A percentile compares a stretch with the other conserved stretches of the same genome.
Conservation (phyloP, 2,113 vertebrate species). For the Aspidoscelis tigris region DNA sequence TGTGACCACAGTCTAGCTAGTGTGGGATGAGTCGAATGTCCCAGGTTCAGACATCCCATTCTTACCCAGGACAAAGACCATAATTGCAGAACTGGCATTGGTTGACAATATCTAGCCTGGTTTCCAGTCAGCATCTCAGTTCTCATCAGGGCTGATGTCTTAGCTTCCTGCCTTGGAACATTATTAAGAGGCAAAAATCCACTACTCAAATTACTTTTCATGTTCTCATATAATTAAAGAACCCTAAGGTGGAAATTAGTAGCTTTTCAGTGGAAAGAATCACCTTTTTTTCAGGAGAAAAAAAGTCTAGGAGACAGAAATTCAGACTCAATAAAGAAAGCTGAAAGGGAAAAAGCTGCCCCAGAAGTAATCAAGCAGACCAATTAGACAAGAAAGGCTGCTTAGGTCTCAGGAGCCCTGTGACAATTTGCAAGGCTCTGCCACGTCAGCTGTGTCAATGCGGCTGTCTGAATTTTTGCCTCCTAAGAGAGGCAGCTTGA, state of each 20-base stretch:
- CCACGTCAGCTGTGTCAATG: slow-evolving; percentile 33
- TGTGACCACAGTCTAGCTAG: too few species aligned
- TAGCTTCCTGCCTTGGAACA: neutral
- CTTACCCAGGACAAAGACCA: too few species aligned
- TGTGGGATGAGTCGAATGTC: too few species aligned
- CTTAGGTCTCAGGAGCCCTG: slow-evolving; percentile 29
- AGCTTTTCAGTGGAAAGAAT: neutral
- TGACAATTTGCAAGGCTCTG: slow-evolving; percentile 41
- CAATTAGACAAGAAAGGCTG: slow-evolving; percentile 58
- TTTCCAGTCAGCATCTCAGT: too few species aligned
- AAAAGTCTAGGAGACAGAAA: slow-evolving; percentile 16
- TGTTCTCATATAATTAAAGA: slow-evolving; percentile 3
- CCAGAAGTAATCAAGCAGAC: slow-evolving; percentile 45
- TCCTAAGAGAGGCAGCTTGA: slow-evolving; percentile 44
- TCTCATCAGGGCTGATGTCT: neutral
- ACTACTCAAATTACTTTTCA: neutral
- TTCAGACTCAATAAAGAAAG: slow-evolving; percentile 49
- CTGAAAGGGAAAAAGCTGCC: neutral
- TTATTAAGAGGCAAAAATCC: slow-evolving; percentile 13
- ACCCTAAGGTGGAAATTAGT: neutral
- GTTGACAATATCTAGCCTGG: too few species aligned
- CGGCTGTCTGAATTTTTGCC: slow-evolving; percentile 39
- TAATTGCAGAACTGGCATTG: too few species aligned
- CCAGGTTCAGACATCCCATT: too few species aligned
- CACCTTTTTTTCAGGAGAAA: neutral